phyloP scores from a whole-genome alignment of 2,888 invertebrate genomes.

The Holacanthella duospinosa region DNA sequence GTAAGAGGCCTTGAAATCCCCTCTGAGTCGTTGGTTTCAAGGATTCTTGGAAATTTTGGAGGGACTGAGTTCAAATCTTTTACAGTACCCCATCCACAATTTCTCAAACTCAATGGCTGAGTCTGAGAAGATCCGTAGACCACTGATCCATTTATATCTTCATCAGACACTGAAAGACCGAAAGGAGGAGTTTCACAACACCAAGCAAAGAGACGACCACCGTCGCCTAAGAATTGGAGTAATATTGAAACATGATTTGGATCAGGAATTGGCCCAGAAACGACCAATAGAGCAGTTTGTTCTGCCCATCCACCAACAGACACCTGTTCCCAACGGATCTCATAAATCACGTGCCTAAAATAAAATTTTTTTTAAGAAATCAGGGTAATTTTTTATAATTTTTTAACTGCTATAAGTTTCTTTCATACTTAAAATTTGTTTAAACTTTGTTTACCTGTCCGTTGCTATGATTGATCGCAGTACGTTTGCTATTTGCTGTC shows the following conservation, averaged over 20 bases:
- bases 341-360: conserved; percentile 45
- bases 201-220: conserved; percentile 32
- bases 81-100: conserved; percentile 12
- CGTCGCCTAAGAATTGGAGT: conserved; percentile 34
- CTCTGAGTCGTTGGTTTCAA: conserved; percentile 34
- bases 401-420: background rate
- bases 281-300: conserved; percentile 60
- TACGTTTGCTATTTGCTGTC: conserved; percentile 24
- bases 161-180: conserved; percentile 12
- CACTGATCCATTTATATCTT: background rate
- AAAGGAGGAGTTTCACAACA: conserved; percentile 34
- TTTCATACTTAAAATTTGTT: background rate
- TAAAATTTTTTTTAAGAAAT: background rate
- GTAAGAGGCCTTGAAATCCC: conserved; percentile 31
- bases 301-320: conserved; percentile 51
- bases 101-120: conserved; percentile 13
- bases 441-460: too few species aligned
- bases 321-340: conserved; percentile 43
- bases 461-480: conserved; percentile 29
- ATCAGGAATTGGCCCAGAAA: conserved; percentile 62
- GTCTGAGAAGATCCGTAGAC: conserved; percentile 14
- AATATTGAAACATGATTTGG: conserved; percentile 49
- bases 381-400: background rate
- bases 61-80: conserved; percentile 20
- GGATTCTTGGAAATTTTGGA: conserved; percentile 20